Conservation (phyloP, 2,797 vertebrate species). For the Taenioides sp. region DNA sequence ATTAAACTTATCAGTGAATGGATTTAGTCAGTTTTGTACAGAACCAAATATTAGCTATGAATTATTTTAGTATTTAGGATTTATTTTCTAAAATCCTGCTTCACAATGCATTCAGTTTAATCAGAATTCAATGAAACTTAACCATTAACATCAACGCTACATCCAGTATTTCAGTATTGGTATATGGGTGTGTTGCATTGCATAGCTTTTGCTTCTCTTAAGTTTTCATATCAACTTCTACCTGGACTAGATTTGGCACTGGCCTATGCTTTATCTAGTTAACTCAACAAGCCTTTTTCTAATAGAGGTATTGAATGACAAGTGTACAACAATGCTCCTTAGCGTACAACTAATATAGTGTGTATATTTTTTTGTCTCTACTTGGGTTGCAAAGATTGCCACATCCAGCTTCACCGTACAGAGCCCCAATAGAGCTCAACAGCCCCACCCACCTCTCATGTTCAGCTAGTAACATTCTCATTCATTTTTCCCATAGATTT, state of each 20-base stretch:
- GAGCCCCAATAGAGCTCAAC: neutral
- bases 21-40: no score
- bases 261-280: neutral
- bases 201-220: neutral
- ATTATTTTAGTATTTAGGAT: no score
- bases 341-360: neutral
- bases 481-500: neutral
- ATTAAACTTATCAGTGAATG: no score
- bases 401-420: neutral
- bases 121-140: no score
- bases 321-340: neutral
- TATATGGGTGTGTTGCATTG: neutral
- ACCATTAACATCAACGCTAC: no score
- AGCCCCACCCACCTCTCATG: neutral
- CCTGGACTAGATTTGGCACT: neutral
- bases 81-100: neutral
- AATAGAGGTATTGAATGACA: neutral
- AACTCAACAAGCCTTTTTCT: neutral
- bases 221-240: neutral
- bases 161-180: no score
- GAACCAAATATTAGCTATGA: no score
- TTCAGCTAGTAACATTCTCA: neutral
- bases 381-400: neutral
- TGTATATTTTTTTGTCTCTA: neutral
- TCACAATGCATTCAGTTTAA: neutral